These are phyloP conservation scores for Rhinopithecus roxellana DNA, from an alignment of 2,113 vertebrate species.

Conservation along the genomic window DNA sequence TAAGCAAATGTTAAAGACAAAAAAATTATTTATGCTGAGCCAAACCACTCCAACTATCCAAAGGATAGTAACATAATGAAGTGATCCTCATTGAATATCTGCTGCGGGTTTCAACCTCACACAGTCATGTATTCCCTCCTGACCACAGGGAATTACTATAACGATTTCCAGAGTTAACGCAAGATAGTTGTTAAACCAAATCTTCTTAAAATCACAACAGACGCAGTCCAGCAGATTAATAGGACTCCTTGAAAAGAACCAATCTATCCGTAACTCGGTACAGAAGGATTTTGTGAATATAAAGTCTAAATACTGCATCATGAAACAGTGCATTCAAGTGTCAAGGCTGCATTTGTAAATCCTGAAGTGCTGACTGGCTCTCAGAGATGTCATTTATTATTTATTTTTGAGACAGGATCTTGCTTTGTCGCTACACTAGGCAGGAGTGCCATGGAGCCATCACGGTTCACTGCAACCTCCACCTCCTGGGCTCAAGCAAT, in stretches of 20 bases:
- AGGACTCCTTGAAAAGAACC: constrained; percentile 20
- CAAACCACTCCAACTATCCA: constrained; percentile 48
- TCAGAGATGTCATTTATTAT: neutral
- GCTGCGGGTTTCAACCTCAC: neutral
- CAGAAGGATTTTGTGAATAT: constrained; percentile 8
- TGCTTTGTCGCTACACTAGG: too few relatives aligned
- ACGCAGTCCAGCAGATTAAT: constrained; percentile 16
- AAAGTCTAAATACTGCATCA: neutral
- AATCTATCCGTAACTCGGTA: neutral
- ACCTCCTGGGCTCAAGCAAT: too few relatives aligned
- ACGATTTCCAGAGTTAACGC: constrained; percentile 9
- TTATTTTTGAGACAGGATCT: too few relatives aligned
- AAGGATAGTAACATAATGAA: neutral
- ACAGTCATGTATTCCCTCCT: neutral
- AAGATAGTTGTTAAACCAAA: constrained; percentile 19
- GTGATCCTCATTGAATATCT: neutral
- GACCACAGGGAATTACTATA: neutral
- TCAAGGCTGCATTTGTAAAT: neutral
- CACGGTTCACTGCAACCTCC: too few relatives aligned
- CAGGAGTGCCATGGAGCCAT: too few relatives aligned
- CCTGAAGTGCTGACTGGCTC: neutral
- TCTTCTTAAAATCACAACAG: constrained; percentile 26
- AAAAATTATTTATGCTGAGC: neutral
- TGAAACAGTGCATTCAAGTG: neutral
- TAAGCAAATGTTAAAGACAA: constrained; percentile 9